Evolutionary conservation across 1,140 invertebrate species (phyloP).

Genomic region (Cotesia glomerata): DNA sequence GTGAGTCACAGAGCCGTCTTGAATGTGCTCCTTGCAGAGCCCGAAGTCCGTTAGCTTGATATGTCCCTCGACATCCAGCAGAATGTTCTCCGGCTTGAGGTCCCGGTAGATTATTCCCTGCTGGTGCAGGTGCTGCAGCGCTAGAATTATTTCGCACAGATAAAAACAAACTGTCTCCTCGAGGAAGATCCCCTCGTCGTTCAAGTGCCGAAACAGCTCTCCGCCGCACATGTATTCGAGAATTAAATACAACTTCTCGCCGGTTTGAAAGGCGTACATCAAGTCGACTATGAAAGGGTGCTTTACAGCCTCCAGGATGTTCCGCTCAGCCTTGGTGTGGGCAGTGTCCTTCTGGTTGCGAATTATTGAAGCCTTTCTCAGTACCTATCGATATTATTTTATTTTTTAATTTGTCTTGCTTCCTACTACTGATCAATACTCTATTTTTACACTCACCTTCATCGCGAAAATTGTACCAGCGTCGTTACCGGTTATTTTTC

Average conservation of each 20-base stretch:
- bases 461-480: conserved; percentile 95
- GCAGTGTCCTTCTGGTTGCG: conserved; percentile 99
- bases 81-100: conserved; percentile 98
- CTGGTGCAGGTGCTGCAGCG: conserved; percentile 95
- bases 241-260: conserved; percentile 96
- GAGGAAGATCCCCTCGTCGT: conserved; percentile 96
- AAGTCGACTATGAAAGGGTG: conserved; percentile 99
- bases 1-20: conserved; percentile 93
- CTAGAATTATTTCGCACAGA: conserved; percentile 95
- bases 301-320: conserved; percentile 98
- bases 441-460: conserved; percentile 74
- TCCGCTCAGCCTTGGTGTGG: conserved; percentile 98
- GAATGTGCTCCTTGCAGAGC: conserved; percentile 97
- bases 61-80: conserved; percentile 93
- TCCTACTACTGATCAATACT: neutral
- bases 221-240: conserved; percentile 98
- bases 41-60: conserved; percentile 99
- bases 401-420: neutral
- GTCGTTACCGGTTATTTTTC: conserved; percentile 91
- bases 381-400: conserved; percentile 60
- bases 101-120: conserved; percentile 98
- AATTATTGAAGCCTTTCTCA: conserved; percentile 97
- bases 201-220: conserved; percentile 97
- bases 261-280: conserved; percentile 99
- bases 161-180: conserved; percentile 99